phyloP scores from a whole-genome alignment of 2,113 vertebrate genomes.

The Mormyrus iriodes region DNA sequence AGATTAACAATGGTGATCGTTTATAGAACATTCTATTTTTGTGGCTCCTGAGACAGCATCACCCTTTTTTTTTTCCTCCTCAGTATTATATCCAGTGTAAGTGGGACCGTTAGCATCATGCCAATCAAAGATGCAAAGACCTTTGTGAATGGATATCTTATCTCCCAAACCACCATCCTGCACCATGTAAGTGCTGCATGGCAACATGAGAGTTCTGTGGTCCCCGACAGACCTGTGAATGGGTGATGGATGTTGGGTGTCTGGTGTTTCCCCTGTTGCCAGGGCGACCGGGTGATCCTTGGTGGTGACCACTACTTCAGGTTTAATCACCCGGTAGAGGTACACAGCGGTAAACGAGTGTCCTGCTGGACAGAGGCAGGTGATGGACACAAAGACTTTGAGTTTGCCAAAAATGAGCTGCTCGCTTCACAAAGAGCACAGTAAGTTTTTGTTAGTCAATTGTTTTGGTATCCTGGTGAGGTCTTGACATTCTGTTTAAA shows the following conservation, averaged over 20 bases:
- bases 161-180: slow-evolving; percentile 67
- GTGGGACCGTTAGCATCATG: slow-evolving; percentile 68
- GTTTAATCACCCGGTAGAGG: slow-evolving; percentile 87
- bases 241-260: not conserved
- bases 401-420: slow-evolving; percentile 91
- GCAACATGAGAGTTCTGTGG: not conserved
- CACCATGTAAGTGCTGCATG: slow-evolving; percentile 73
- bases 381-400: slow-evolving; percentile 82
- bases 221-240: not conserved
- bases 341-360: slow-evolving; percentile 64
- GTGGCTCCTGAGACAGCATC: not conserved
- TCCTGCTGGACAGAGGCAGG: slow-evolving; percentile 53
- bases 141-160: slow-evolving; percentile 78
- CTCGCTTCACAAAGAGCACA: slow-evolving; percentile 74
- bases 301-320: slow-evolving; percentile 96
- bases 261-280: slow-evolving; percentile 16
- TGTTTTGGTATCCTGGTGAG: not conserved
- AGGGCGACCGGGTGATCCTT: slow-evolving; percentile 90
- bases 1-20: not conserved
- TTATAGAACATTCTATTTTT: not conserved
- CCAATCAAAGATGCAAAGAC: slow-evolving; percentile 78
- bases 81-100: slow-evolving; percentile 74
- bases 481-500: not conserved
- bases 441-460: slow-evolving; percentile 59
- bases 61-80: slow-evolving; percentile 22